Evolutionary conservation across 2,888 invertebrate genomes (phyloP), one percentile per base, ranked within the genome.

Genomic region (Ornithoptera priamus): DNA sequence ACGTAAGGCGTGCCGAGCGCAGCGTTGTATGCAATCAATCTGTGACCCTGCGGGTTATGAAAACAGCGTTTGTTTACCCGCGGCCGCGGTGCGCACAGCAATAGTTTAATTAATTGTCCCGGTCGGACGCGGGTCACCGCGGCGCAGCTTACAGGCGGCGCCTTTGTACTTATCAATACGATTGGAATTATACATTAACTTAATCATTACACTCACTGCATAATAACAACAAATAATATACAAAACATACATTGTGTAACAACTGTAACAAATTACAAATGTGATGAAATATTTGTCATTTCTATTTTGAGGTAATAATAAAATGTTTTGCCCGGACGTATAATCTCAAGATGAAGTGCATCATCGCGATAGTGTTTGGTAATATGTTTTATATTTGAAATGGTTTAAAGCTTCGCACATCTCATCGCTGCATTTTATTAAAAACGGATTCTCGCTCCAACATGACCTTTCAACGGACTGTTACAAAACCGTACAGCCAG

Each of bases 81-180:
- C 30, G 30, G 30, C 30, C 3, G 30, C 30, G 30, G 62, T 70
- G 71, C 77, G 78, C 77, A 76, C 76, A 75, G 74, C 42, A 20
- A 62, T 81, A 82, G 82, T 85, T 84, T 79, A 80, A 82, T 79
- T 81, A 77, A 82, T 78, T 75, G 78, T 75, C 72, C 73, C 75
- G 73, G 73, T 78, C 83, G 78, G 10, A 10, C 39, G 39, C 39
- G 77, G 69, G 80, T 78, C 75, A 76, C 58, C 22, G 57, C 63
- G 64, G 8, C 50, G 39, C 39, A 58, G 64, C 30, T 30, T 30
- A 30, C 30, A 30, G 69, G 64, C 70, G 72, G 72, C 70, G 56
- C 24, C 64, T 69, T 69, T 68, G 58, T 59, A n/a, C 63, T 68
- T 68, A 68, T 62, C 62, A 22, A 18, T 17, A 24, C n/a, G 65